phyloP scores from a whole-genome alignment of 2,113 vertebrate species.

The Otocyon megalotis region DNA sequence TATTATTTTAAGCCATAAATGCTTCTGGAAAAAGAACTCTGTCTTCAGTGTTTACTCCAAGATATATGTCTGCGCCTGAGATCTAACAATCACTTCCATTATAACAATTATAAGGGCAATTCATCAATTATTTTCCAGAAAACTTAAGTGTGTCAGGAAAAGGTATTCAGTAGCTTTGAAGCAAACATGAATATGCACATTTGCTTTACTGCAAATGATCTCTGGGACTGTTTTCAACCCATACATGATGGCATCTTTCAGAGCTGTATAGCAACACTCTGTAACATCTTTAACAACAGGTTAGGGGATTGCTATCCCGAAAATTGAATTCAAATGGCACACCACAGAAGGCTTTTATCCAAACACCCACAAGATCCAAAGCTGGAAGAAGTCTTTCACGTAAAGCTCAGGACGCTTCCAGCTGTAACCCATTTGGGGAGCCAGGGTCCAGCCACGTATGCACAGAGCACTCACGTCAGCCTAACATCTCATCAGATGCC shows the following conservation, averaged over 20 bases:
- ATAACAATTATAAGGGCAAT: background rate
- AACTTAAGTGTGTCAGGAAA: background rate
- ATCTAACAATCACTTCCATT: background rate
- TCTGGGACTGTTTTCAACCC: background rate
- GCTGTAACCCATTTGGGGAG: background rate
- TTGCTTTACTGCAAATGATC: background rate
- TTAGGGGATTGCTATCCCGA: background rate
- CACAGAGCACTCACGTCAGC: background rate
- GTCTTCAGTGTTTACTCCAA: background rate
- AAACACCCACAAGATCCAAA: background rate
- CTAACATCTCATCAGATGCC: background rate
- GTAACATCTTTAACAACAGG: background rate
- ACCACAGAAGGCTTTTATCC: background rate
- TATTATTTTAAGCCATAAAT: background rate
- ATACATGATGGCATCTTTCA: background rate
- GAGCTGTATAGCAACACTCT: background rate
- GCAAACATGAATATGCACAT: background rate
- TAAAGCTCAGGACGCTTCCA: background rate
- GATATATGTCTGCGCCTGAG: background rate
- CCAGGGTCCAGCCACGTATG: background rate
- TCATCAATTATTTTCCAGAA: conserved; percentile 9
- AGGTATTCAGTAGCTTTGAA: background rate
- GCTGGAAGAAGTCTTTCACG: background rate
- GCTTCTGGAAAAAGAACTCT: background rate
- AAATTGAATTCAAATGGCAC: background rate